Evolutionary conservation across 1,140 invertebrate species (phyloP).

Genomic region (Neelides sp.): DNA sequence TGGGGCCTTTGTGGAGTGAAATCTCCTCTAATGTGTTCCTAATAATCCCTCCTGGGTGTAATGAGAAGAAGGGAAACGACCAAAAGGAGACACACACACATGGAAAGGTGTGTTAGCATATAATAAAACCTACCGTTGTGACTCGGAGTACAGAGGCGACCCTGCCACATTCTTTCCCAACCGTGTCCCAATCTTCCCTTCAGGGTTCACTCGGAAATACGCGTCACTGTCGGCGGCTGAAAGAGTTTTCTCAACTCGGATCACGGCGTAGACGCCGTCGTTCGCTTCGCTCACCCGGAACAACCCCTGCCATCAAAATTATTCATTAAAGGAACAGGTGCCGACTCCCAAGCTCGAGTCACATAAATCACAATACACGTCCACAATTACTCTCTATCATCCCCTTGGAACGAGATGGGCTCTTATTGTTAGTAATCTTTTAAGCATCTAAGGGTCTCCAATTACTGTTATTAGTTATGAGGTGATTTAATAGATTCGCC

Average conservation of each 20-base stretch:
- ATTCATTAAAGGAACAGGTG: no score
- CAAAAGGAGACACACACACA: background rate
- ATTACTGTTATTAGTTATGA: no score
- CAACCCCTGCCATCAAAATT: slow-evolving; percentile 64
- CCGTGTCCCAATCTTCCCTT: slow-evolving; percentile 62
- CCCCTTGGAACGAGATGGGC: no score
- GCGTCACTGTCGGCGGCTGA: slow-evolving; percentile 66
- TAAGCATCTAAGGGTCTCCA: no score
- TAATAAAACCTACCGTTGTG: slow-evolving; percentile 41
- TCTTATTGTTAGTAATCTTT: no score
- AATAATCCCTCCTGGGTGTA: no score
- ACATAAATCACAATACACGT: no score
- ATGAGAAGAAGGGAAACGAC: background rate
- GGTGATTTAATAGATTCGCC: no score
- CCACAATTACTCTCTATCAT: no score
- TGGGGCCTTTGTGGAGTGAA: no score
- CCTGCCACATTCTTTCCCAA: slow-evolving; percentile 47
- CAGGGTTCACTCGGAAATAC: slow-evolving; percentile 66
- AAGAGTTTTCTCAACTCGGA: slow-evolving; percentile 75
- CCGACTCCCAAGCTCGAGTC: no score
- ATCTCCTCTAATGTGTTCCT: no score
- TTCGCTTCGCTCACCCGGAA: slow-evolving; percentile 70
- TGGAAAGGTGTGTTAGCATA: background rate
- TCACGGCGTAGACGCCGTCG: slow-evolving; percentile 74
- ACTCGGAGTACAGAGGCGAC: slow-evolving; percentile 25